These are phyloP conservation scores for Pavo muticus DNA, from an alignment of 2,113 vertebrate species.

Conservation along the genomic window DNA sequence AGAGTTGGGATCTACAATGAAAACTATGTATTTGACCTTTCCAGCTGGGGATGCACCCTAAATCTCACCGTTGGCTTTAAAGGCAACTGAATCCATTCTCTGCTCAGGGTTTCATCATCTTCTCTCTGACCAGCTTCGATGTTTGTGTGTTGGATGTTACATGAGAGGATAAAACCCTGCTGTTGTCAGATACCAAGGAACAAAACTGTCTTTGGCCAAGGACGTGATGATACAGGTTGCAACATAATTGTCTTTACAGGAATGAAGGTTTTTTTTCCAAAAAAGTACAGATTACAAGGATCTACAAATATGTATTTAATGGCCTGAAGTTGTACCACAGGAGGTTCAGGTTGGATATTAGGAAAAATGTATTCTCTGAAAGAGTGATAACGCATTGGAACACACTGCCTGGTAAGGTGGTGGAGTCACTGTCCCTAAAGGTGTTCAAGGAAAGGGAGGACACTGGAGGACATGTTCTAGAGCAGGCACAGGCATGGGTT, in stretches of 20 bases:
- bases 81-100: not conserved
- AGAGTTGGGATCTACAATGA: not conserved
- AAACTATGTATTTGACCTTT: constrained; percentile 4
- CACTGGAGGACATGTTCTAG: too few relatives aligned
- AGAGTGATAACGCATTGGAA: too few relatives aligned
- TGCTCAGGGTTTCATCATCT: not conserved
- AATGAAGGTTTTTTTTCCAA: not conserved
- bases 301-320: not conserved
- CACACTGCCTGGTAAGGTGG: too few relatives aligned
- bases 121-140: not conserved
- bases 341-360: too few relatives aligned
- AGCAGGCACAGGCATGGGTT: too few relatives aligned
- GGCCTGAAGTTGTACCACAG: too few relatives aligned
- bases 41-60: not conserved
- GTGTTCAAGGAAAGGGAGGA: too few relatives aligned
- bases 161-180: not conserved
- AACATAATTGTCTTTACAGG: not conserved
- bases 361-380: too few relatives aligned
- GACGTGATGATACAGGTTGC: not conserved
- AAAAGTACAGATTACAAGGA: not conserved
- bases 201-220: not conserved
- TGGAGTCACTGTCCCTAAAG: too few relatives aligned
- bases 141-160: not conserved
- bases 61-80: not conserved
- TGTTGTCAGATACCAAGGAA: not conserved